A percentile compares a stretch with the other conserved stretches of the same genome.
Evolutionary conservation across 2,888 invertebrate genomes (phyloP).

Genomic region (Heliconius erato): DNA sequence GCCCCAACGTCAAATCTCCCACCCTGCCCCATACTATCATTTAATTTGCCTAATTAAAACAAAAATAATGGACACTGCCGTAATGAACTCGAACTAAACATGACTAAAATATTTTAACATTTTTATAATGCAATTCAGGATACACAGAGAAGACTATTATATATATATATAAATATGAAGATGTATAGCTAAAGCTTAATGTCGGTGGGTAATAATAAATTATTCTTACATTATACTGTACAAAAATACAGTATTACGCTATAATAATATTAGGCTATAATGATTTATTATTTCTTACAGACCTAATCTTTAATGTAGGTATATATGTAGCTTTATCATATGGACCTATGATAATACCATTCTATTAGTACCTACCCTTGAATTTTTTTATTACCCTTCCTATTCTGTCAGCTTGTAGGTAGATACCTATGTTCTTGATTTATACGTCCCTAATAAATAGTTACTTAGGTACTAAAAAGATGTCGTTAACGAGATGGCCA

Average conservation of each 20-base stretch:
- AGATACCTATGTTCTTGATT: no score
- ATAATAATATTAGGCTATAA: no score
- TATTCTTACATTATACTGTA: not conserved
- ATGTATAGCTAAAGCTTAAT: not conserved
- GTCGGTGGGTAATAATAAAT: not conserved
- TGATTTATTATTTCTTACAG: not conserved
- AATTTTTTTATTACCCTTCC: no score
- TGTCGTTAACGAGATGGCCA: no score
- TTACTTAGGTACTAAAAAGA: no score
- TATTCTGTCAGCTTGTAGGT: no score
- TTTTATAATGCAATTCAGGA: conserved; percentile 27
- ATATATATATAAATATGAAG: not conserved
- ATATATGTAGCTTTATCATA: not conserved
- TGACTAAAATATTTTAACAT: conserved; percentile 50
- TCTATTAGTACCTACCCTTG: no score
- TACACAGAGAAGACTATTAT: not conserved
- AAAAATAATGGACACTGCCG: conserved; percentile 76
- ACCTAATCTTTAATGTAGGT: not conserved
- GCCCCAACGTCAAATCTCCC: conserved; percentile 51
- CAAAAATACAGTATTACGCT: not conserved
- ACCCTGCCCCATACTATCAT: conserved; percentile 63
- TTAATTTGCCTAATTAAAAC: conserved; percentile 82
- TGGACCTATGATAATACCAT: no score
- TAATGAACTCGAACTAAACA: conserved; percentile 65
- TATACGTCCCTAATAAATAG: no score